These are phyloP conservation scores for Steinernema feltiae DNA, from an alignment of 1,140 invertebrate genomes.

Conservation along the genomic window DNA sequence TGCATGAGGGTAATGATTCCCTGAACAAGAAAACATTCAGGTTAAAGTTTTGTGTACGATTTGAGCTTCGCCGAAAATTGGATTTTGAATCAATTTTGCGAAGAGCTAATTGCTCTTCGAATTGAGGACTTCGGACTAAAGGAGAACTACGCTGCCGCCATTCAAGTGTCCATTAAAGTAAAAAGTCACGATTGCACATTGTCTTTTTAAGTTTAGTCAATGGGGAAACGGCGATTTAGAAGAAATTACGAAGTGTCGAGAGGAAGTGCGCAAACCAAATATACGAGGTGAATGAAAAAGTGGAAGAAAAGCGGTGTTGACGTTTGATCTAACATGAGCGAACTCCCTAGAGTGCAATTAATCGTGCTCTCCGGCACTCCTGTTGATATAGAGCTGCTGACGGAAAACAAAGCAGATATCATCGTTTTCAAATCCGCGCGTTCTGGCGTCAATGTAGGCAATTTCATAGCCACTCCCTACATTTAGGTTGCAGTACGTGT, in stretches of 20 bases:
- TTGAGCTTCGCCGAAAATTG: too few relatives aligned
- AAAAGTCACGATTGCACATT: too few relatives aligned
- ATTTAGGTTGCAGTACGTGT: slow-evolving; percentile 63
- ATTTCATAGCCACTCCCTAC: too few relatives aligned
- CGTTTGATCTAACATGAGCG: not conserved
- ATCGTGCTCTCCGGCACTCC: not conserved
- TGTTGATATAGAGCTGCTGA: not conserved
- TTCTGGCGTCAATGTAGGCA: too few relatives aligned
- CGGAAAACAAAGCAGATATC: not conserved
- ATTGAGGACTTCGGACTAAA: too few relatives aligned
- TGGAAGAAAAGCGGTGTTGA: not conserved
- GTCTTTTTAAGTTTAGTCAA: too few relatives aligned
- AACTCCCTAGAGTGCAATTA: not conserved
- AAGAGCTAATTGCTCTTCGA: not conserved
- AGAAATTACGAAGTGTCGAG: not conserved
- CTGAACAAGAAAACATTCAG: too few relatives aligned
- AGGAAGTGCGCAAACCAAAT: not conserved
- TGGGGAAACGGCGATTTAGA: not conserved
- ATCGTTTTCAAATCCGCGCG: too few relatives aligned
- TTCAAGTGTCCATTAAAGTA: too few relatives aligned
- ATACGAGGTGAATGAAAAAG: not conserved
- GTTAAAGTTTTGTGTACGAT: too few relatives aligned
- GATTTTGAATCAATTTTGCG: not conserved
- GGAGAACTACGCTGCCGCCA: too few relatives aligned
- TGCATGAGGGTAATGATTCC: too few relatives aligned